These are phyloP conservation scores for Meteorus sp. DNA, from an alignment of 1,140 invertebrate genomes.

Conservation along the genomic window DNA sequence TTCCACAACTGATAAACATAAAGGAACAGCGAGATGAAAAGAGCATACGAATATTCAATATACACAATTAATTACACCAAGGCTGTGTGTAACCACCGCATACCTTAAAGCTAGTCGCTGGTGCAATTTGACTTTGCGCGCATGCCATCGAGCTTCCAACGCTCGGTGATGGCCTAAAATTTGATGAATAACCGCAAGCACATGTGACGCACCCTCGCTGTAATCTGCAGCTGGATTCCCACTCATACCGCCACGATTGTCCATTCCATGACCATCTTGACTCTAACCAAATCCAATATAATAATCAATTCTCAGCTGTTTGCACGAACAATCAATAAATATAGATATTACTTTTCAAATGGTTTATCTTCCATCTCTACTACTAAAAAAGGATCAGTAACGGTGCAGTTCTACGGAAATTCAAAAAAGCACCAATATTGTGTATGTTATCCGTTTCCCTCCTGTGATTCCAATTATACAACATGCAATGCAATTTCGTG, in stretches of 20 bases:
- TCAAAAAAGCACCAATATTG: no score
- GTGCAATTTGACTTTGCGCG: conserved; percentile 90
- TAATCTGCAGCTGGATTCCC: conserved; percentile 94
- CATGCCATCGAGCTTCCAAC: conserved; percentile 91
- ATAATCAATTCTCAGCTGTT: conserved; percentile 12
- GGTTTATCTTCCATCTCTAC: no score
- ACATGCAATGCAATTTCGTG: no score
- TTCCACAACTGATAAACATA: no score
- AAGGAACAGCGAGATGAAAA: conserved; percentile 4
- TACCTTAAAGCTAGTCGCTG: conserved; percentile 86
- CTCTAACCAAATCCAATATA: conserved; percentile 46
- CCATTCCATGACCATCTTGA: conserved; percentile 52
- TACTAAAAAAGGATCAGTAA: no score
- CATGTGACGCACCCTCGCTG: conserved; percentile 88
- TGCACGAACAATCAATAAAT: background rate
- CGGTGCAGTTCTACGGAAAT: no score
- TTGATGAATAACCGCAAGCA: conserved; percentile 88
- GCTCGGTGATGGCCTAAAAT: conserved; percentile 92
- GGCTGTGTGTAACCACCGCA: no score
- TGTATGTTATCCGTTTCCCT: no score
- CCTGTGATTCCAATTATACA: no score
- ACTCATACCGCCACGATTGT: conserved; percentile 61
- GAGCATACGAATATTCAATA: conserved; percentile 12
- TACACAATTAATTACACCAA: background rate
- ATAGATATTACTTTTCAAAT: no score